Base-by-base conservation (phyloP, 2,888 invertebrate genomes). In the Eupithecia tripunctaria region DNA sequence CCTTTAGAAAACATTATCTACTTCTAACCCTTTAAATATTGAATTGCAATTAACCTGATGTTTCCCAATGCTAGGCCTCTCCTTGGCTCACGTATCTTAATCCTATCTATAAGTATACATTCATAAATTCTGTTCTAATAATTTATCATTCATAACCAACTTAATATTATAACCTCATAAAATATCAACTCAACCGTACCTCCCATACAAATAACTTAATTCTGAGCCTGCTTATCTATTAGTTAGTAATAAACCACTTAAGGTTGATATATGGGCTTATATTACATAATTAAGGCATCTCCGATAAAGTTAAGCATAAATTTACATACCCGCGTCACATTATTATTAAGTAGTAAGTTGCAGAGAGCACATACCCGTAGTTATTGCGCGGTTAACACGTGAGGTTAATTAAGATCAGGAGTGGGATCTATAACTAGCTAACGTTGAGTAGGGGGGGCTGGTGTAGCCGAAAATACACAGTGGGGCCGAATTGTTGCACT, bases 341-440 rank as follows among this genome's bases (percentile, higher is more conserved):
- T 89, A 89, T 89, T 89, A 90, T 88, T 89, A 89, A 88, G 88
- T 82, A 85, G 84, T 84, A 85, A 90, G 86, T 74, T 71, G 85
- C 82, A 83, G 81, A 81, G 84, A 85, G 85, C 85, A 84, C 86
- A 27, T 70, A 64, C 47, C 86, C 89, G 86, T n/a, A 89, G 89
- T 88, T 88, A 88, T 87, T 86, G 90, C 88, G 89, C 87, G 91
- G 89, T 91, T 91, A 91, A 91, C 91, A 91, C 90, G 90, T 90
- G 90, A 91, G 93, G 93, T 93, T 93, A 93, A 94, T 93, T 93
- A 93, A 93, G 92, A 92, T 91, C 90, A 88, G 88, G 88, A 85
- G 87, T 88, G 89, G 82, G 86, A 89, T 88, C 90, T 88, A 87
- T 91, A 91, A 91, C 92, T 89, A 89, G 87, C 72, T 71, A 68